phyloP scores from a whole-genome alignment of 2,113 vertebrate genomes.

The Oplegnathus fasciatus region DNA sequence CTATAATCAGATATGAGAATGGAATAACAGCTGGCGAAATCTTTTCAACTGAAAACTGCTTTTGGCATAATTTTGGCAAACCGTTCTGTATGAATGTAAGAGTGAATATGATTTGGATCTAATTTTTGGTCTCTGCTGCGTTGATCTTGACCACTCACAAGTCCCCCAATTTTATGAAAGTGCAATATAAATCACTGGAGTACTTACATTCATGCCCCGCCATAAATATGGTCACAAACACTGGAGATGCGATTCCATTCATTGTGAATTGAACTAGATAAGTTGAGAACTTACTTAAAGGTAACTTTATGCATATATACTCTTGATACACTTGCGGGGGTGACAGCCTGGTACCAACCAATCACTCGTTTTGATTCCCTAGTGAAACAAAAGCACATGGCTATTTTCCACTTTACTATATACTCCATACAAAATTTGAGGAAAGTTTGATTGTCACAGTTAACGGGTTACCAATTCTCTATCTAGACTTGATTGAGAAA shows the following conservation, averaged over 20 bases:
- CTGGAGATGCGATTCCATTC: no score
- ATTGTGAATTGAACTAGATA: background rate
- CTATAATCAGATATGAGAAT: conserved; percentile 27
- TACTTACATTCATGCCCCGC: background rate
- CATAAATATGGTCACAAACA: background rate
- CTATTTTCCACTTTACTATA: background rate
- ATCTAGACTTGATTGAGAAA: background rate
- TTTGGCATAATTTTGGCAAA: conserved; percentile 10
- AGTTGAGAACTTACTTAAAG: background rate
- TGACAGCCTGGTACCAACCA: background rate
- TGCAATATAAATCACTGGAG: no score
- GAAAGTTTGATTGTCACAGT: background rate
- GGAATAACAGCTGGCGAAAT: conserved; percentile 15
- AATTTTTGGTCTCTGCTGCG: conserved; percentile 1
- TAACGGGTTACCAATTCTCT: background rate
- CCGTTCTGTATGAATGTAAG: background rate
- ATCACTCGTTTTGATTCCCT: no score
- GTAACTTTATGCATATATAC: background rate
- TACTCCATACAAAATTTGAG: background rate
- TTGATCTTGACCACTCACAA: no score
- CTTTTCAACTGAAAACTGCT: conserved; percentile 15
- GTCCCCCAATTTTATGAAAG: no score
- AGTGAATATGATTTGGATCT: conserved; percentile 16
- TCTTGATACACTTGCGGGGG: background rate
- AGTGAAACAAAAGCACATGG: background rate